phyloP scores from a whole-genome alignment of 1,140 invertebrate species.

The Camponotus pennsylvanicus region DNA sequence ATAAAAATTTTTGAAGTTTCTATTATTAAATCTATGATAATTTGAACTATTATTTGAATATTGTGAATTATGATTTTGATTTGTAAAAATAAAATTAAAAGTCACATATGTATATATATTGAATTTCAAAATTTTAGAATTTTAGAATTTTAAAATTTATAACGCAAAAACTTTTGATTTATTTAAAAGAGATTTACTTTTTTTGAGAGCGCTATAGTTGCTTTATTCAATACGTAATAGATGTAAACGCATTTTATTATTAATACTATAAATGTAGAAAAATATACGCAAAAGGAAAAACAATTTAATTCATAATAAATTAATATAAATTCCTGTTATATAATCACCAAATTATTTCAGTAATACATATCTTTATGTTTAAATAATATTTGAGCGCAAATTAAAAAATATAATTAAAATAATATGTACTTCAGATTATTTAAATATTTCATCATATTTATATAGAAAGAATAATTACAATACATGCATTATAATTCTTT shows the following conservation, averaged over 20 bases:
- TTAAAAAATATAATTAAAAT: not conserved
- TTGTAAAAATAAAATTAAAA: not conserved
- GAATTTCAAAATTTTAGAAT: not conserved
- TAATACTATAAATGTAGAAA: not conserved
- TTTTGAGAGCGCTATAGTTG: not conserved
- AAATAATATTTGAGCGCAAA: constrained; percentile 1
- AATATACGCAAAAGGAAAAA: not conserved
- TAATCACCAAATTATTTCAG: not conserved
- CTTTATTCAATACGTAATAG: not conserved
- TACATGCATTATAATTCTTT: not conserved
- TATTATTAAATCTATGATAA: not conserved
- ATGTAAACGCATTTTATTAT: constrained; percentile 1
- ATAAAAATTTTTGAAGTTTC: not conserved
- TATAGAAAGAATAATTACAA: not conserved
- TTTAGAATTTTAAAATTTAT: too few relatives aligned
- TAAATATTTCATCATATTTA: not conserved
- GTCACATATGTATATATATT: not conserved
- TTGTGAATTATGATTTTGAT: not conserved
- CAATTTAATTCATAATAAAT: not conserved
- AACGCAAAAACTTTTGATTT: not conserved
- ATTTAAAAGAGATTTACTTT: too few relatives aligned
- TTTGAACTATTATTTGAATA: not conserved
- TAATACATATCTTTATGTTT: not conserved
- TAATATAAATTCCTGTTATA: too few relatives aligned
- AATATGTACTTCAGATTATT: not conserved